Percentiles rank a stretch among this genome's conserved stretches.
These are phyloP conservation scores for Lithophane socia DNA, from an alignment of 2,888 invertebrate species.

Conservation along the genomic window DNA sequence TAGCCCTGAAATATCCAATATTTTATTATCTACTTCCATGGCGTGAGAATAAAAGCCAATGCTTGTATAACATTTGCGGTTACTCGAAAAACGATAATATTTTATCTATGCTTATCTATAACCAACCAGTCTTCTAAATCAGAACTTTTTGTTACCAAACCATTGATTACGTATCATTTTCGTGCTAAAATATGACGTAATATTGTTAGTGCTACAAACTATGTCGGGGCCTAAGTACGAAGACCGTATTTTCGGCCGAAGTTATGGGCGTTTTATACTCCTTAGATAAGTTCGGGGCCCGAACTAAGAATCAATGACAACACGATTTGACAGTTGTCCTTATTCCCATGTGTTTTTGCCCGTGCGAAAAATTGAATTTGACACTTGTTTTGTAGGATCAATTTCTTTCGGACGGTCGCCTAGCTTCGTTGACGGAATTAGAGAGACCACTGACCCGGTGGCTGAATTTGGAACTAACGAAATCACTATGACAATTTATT, in stretches of 20 bases:
- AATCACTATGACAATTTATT: neutral
- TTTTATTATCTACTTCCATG: neutral
- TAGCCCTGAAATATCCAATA: neutral
- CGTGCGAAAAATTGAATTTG: too few species aligned
- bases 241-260: too few species aligned
- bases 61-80: constrained; percentile 24
- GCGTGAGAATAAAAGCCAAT: constrained; percentile 28
- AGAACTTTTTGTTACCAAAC: neutral
- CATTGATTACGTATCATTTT: neutral
- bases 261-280: too few species aligned
- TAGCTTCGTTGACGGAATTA: too few species aligned
- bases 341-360: too few species aligned
- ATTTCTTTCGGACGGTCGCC: too few species aligned
- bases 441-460: neutral
- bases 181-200: constrained; percentile 2
- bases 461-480: neutral
- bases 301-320: too few species aligned
- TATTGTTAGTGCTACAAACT: neutral
- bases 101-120: constrained; percentile 34
- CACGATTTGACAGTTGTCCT: too few species aligned
- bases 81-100: constrained; percentile 22
- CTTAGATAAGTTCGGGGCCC: too few species aligned
- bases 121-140: neutral
- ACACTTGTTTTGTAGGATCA: too few species aligned
- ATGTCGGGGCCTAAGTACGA: too few species aligned